Conservation (phyloP, 2,113 vertebrate species). For the Lasiurus cinereus region DNA sequence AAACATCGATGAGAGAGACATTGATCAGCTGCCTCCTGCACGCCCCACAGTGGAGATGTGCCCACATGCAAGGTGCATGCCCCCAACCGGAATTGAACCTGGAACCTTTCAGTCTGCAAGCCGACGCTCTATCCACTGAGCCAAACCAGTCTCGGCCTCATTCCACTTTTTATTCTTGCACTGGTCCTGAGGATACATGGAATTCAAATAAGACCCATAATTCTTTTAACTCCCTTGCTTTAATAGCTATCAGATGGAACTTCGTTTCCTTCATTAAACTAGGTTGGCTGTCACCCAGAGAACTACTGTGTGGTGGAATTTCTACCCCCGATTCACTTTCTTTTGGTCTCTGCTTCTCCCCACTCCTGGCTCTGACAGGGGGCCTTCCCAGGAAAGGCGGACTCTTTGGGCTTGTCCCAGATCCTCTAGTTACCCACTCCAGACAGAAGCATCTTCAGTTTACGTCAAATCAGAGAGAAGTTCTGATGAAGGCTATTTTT, state of each 20-base stretch:
- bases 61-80: no score
- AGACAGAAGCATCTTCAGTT: constrained; percentile 5
- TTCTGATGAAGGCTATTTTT: neutral
- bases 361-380: neutral
- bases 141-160: no score
- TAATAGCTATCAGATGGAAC: constrained; percentile 80
- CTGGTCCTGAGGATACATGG: neutral
- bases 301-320: constrained; percentile 72
- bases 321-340: constrained; percentile 48
- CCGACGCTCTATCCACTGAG: no score
- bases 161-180: constrained; percentile 10
- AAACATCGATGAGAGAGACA: no score
- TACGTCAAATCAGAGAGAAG: neutral
- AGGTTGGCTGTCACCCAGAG: constrained; percentile 65
- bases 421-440: neutral
- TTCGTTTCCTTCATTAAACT: constrained; percentile 55
- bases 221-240: constrained; percentile 71
- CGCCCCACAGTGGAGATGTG: no score
- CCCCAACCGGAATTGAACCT: no score
- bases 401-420: neutral
- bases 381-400: neutral
- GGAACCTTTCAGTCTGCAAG: no score
- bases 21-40: no score
- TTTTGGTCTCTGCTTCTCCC: constrained; percentile 2
- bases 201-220: constrained; percentile 42